Base-by-base conservation (phyloP, 2,113 vertebrate genomes). In the Scytalopus superciliaris region DNA sequence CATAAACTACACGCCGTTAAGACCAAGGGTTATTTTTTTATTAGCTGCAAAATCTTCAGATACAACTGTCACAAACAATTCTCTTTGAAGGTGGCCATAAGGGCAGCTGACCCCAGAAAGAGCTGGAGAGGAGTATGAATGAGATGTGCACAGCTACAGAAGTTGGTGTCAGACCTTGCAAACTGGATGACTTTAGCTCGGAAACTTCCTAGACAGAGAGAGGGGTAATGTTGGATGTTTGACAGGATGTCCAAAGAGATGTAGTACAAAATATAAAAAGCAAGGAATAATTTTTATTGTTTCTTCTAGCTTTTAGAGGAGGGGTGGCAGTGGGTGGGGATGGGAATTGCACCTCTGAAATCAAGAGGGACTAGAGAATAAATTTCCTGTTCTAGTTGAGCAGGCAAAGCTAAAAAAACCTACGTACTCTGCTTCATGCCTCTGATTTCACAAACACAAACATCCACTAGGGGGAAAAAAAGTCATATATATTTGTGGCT, bases 261-360 rank as follows among this genome's bases (percentile, higher is more conserved):
- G 39, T 14, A 79, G 15, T 50, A 23, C 19, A 72, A 84, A 79
- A 75, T 53, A 56, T 5, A 57, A 87, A 87, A 87, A 59, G 7
- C 5, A 39, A 88, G 64, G 5, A 62, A 59, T 9, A 31, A 10
- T 63, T 76, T 77, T 89, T 18, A 31, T 64, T 76, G 8, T 4
- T 84, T 62, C 10, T 66, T 81, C 35, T 84, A 50, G 14, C 30
- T 89, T 89, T 40, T 57, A 2, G 16, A 14, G 24, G 5, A 30
- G 9, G 14, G 6, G 4, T 24, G 7, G 14, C 7, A 16, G 11
- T 3, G 24, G 2, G 6, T 21, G 14, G 8, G 15, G 7, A 6
- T 12, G 14, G 9, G 59, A 78, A 55, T 75, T 72, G 7, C 19
- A 73, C 19, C 25, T 83, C 45, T 45, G 21, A 76, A 33, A 28